These are phyloP conservation scores for Pocillopora damicornis DNA, from an alignment of 64 coral and sea anemone species.

Conservation along the genomic window DNA sequence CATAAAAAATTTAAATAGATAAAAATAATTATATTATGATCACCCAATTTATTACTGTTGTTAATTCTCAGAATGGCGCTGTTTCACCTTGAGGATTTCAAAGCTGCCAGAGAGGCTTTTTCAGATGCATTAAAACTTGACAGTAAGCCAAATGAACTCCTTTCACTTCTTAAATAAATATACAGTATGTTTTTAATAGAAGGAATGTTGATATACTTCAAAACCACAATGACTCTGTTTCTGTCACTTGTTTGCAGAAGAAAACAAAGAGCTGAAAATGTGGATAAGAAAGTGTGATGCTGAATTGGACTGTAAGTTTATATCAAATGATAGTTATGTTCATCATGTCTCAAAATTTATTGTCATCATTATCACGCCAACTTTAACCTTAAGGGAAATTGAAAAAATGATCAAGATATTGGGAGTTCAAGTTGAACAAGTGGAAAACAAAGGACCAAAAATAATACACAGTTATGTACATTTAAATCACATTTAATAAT, in stretches of 20 bases:
- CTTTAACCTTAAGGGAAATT: too few species aligned
- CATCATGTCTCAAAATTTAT: too few species aligned
- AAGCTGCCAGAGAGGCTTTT: slow-evolving; percentile 53
- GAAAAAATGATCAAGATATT: too few species aligned
- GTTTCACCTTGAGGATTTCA: slow-evolving; percentile 59
- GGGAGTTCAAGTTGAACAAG: too few species aligned
- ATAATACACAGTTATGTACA: too few species aligned
- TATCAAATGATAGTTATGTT: background rate
- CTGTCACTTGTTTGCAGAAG: slow-evolving; percentile 43
- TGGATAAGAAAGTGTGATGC: slow-evolving; percentile 84
- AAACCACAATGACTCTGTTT: too few species aligned
- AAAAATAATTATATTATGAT: too few species aligned
- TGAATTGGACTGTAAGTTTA: slow-evolving; percentile 61
- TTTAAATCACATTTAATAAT: too few species aligned
- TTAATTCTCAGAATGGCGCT: slow-evolving; percentile 55
- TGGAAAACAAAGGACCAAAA: too few species aligned
- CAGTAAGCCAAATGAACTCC: slow-evolving; percentile 20
- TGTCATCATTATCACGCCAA: too few species aligned
- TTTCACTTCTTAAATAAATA: background rate
- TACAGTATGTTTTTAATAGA: background rate
- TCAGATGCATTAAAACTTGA: slow-evolving; percentile 68
- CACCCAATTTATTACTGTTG: background rate
- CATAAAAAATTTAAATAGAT: too few species aligned
- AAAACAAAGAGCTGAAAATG: slow-evolving; percentile 74
- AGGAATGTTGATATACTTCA: too few species aligned